Evolutionary conservation across 1,140 invertebrate species (phyloP).

Genomic region (Theocolax elegans): DNA sequence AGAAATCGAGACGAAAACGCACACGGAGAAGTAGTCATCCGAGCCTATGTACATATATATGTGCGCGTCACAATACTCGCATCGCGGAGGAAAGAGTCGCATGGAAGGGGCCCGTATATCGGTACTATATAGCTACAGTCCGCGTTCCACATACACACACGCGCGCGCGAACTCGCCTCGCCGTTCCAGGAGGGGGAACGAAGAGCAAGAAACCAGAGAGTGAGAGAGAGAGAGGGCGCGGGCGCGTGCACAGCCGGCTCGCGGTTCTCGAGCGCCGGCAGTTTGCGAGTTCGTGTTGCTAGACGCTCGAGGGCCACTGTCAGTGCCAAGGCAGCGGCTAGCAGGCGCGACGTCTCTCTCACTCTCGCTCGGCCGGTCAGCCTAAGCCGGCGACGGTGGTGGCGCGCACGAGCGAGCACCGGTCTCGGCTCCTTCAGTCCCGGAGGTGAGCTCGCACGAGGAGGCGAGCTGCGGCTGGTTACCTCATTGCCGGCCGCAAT

Average conservation of each 20-base stretch:
- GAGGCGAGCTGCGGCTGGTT: no score
- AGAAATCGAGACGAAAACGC: no score
- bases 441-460: slow-evolving; percentile 7
- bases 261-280: slow-evolving; percentile 18
- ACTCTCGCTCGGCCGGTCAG: not conserved
- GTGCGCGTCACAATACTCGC: no score
- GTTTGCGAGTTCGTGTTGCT: slow-evolving; percentile 52
- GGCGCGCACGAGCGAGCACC: no score
- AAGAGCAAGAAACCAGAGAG: slow-evolving; percentile 3
- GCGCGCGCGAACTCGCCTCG: not conserved
- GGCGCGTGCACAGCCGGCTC: not conserved
- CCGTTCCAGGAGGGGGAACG: slow-evolving; percentile 1
- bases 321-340: slow-evolving; percentile 56
- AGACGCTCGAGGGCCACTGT: slow-evolving; percentile 57
- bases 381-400: not conserved
- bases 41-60: no score
- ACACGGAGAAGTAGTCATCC: no score
- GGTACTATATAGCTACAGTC: no score
- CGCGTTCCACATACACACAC: no score
- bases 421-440: not conserved
- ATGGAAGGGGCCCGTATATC: not conserved
- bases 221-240: not conserved
- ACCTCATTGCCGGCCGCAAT: no score
- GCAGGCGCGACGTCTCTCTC: slow-evolving; percentile 15
- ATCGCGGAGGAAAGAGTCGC: not conserved